These are phyloP conservation scores for Ectobius pallidus DNA, from an alignment of 2,888 invertebrate species.

Conservation along the genomic window DNA sequence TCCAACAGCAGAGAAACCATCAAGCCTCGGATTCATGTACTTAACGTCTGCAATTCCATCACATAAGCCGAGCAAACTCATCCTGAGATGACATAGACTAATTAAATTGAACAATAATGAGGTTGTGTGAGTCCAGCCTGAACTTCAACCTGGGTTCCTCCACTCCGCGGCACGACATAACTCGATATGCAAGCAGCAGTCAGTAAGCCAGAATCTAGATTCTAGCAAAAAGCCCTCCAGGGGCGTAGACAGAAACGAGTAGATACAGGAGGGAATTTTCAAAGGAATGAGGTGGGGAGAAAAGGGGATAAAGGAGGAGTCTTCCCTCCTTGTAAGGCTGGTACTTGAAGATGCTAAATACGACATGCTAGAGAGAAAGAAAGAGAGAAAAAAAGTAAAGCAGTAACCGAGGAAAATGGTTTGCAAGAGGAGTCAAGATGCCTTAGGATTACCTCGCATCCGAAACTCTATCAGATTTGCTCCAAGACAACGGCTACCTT, in stretches of 20 bases:
- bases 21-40: no score
- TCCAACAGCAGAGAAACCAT: no score
- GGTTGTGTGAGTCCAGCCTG: not conserved
- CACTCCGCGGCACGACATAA: conserved; percentile 13
- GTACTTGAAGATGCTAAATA: conserved; percentile 9
- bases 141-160: not conserved
- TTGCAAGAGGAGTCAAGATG: not conserved
- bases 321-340: not conserved
- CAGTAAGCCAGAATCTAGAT: conserved; percentile 23
- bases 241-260: not conserved
- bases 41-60: no score
- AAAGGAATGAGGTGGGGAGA: not conserved
- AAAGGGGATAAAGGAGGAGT: not conserved
- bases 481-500: not conserved
- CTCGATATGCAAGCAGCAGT: conserved; percentile 29
- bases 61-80: no score
- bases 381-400: no score
- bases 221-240: conserved; percentile 13
- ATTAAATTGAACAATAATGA: no score
- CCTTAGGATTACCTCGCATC: no score
- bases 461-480: conserved; percentile 8
- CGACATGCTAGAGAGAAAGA: not conserved
- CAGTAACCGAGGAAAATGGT: not conserved
- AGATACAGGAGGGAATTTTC: conserved; percentile 25
- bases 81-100: no score